These are phyloP conservation scores for Noctua comes DNA, from an alignment of 2,888 invertebrate species.

Conservation along the genomic window DNA sequence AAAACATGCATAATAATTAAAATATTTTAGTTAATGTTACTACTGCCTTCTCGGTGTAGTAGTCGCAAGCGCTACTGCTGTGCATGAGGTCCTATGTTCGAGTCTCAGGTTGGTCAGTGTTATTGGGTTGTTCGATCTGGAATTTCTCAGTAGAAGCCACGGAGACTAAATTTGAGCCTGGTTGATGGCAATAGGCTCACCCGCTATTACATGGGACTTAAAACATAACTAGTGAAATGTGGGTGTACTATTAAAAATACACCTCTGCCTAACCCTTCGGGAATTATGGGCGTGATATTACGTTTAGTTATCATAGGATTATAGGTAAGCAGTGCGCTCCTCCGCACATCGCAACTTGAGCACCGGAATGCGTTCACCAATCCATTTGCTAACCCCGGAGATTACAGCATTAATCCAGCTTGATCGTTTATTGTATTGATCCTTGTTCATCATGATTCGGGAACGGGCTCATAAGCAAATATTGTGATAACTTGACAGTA, in stretches of 20 bases:
- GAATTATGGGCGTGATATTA: neutral
- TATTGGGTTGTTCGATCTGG: neutral
- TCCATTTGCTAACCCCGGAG: slow-evolving; percentile 46
- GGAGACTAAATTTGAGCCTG: neutral
- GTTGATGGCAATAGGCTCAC: neutral
- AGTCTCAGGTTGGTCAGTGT: neutral
- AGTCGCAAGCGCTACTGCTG: neutral
- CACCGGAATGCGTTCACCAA: slow-evolving; percentile 36
- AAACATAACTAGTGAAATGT: neutral
- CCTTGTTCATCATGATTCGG: slow-evolving; percentile 9
- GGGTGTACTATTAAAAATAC: neutral
- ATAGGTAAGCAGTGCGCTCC: neutral
- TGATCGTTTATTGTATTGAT: slow-evolving; percentile 38
- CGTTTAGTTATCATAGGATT: neutral
- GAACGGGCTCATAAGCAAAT: slow-evolving; percentile 1
- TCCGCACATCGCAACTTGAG: neutral
- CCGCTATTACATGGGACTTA: neutral
- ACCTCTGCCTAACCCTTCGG: neutral
- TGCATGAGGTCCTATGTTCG: neutral
- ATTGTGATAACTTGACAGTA: slow-evolving; percentile 5
- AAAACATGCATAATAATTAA: too few species aligned
- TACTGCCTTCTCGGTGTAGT: neutral
- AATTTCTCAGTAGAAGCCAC: neutral
- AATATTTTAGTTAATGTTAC: too few species aligned
- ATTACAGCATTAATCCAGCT: slow-evolving; percentile 47